phyloP scores from a whole-genome alignment of 2,888 invertebrate species.

The Luffia ferchaultella region DNA sequence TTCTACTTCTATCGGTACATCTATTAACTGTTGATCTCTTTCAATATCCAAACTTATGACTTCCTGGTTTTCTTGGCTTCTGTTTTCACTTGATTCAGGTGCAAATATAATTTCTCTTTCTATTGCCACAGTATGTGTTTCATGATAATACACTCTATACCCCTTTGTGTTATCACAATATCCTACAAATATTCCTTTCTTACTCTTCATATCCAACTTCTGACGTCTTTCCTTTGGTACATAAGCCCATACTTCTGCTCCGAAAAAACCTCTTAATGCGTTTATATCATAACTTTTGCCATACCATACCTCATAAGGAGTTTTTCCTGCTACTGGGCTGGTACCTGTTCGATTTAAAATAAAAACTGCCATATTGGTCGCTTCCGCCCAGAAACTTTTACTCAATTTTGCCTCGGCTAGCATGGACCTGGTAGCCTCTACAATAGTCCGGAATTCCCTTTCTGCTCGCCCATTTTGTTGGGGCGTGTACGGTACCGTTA shows the following conservation, averaged over 20 bases:
- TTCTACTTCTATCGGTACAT: slow-evolving; percentile 10
- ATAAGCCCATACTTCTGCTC: slow-evolving; percentile 22
- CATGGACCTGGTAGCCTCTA: slow-evolving; percentile 22
- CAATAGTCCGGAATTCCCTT: slow-evolving; percentile 23
- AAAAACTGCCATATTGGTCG: slow-evolving; percentile 26
- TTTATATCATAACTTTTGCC: slow-evolving; percentile 15
- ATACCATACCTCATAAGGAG: slow-evolving; percentile 24
- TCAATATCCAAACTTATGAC: slow-evolving; percentile 8
- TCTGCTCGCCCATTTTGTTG: slow-evolving; percentile 25
- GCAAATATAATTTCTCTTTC: slow-evolving; percentile 20
- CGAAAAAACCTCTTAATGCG: slow-evolving; percentile 22
- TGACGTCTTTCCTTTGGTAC: slow-evolving; percentile 21
- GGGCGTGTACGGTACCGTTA: slow-evolving; percentile 22
- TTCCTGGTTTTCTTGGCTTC: slow-evolving; percentile 18
- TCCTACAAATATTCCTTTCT: slow-evolving; percentile 21
- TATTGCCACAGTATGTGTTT: slow-evolving; percentile 14
- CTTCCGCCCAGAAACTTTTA: slow-evolving; percentile 29
- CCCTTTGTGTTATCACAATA: slow-evolving; percentile 23
- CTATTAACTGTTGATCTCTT: slow-evolving; percentile 13
- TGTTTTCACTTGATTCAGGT: too few species aligned
- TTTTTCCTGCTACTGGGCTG: slow-evolving; percentile 16
- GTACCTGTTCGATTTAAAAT: slow-evolving; percentile 25
- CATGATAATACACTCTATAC: slow-evolving; percentile 21
- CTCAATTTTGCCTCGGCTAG: slow-evolving; percentile 17
- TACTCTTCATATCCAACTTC: slow-evolving; percentile 19